A percentile compares a stretch with the other conserved stretches of the same genome.
Conservation (phyloP, 1,140 invertebrate species). For the Scaptomyza pallida region DNA sequence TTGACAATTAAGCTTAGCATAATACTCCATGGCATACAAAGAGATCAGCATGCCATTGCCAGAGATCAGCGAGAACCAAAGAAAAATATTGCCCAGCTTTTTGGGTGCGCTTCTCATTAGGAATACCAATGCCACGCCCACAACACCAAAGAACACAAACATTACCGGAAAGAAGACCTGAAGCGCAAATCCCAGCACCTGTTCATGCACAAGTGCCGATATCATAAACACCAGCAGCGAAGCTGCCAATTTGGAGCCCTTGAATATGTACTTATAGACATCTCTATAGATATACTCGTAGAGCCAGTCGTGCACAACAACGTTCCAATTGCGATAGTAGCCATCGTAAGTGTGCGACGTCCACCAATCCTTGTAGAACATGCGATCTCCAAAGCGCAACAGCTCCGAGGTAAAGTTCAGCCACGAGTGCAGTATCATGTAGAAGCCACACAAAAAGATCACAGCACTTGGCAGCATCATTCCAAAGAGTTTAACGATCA, state of each 20-base stretch:
- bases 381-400: conserved; percentile 92
- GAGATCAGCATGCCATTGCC: conserved; percentile 91
- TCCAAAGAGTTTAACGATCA: conserved; percentile 89
- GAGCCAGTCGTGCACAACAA: conserved; percentile 97
- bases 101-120: conserved; percentile 85
- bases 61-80: conserved; percentile 91
- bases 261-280: conserved; percentile 86
- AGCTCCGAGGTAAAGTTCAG: conserved; percentile 95
- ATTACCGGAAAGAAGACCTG: conserved; percentile 95
- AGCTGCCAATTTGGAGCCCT: conserved; percentile 85
- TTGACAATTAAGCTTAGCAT: conserved; percentile 91
- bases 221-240: conserved; percentile 87
- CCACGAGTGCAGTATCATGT: conserved; percentile 94
- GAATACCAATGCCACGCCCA: conserved; percentile 86
- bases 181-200: conserved; percentile 91
- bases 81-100: conserved; percentile 89
- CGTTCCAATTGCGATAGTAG: conserved; percentile 97
- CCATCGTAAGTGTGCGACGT: conserved; percentile 91
- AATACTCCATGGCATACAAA: conserved; percentile 94
- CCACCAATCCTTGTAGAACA: conserved; percentile 98
- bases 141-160: conserved; percentile 88
- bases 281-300: conserved; percentile 96
- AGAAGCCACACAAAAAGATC: conserved; percentile 91
- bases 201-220: conserved; percentile 93
- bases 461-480: conserved; percentile 91